Evolutionary conservation across 2,888 invertebrate species (phyloP), one percentile per base, ranked within the genome.

Genomic region (Dorcus parallelipipedus): DNA sequence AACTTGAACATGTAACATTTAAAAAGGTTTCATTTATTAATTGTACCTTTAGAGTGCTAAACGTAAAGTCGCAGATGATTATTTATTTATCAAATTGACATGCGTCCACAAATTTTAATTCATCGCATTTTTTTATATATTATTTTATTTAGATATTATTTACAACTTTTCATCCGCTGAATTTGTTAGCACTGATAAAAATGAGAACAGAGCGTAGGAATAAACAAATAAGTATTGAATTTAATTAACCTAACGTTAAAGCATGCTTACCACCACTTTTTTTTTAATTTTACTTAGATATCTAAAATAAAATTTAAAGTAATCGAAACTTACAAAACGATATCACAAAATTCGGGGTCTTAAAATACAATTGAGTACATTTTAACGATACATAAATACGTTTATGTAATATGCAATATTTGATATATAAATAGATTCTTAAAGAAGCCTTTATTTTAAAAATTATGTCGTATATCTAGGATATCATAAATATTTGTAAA

Each of bases 91-190:
- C 26, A 4, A 33, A 33, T 33, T 33, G 26, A 33, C 26, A 26
- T 26, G 42, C 42, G 49, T 54, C 54, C 14, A 54, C 54, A 54
- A 41, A 54, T 49, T 54, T 54, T 49, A 54, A 49, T 49, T 54
- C 49, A 54, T 49, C 2, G 20, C 20, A 49, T 20, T 49, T 39
- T 40, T 49, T 49, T 49, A 26, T 26, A 14, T 14, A 23, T 38
- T 52, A 49, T 40, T 41, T 41, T 50, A 26, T 43, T 17, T 47
- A 14, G 14, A 14, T 14, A 33, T 33, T 33, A 33, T 33, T 33
- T 33, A 33, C 26, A 33, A 33, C 26, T 33, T 33, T 42, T 42
- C 17, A 5, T 17, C 9, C 10, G 3, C 42, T 42, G 42, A 14
- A 42, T 3, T 20, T 8, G 6, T 42, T 14, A 14, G 10, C 42